phyloP scores from a whole-genome alignment of 2,113 vertebrate species.

The Pedetes capensis region DNA sequence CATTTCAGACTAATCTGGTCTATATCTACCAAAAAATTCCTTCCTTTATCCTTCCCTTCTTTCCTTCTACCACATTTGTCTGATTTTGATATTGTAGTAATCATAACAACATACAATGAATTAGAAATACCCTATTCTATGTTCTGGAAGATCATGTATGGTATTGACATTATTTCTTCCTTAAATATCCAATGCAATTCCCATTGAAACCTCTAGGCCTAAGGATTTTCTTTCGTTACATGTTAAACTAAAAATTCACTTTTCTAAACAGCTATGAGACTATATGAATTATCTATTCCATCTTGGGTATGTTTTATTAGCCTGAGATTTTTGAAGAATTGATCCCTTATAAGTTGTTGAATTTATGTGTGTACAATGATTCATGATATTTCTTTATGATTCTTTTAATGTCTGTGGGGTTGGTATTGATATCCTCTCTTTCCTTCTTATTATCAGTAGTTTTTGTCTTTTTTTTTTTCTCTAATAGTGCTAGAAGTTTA shows the following conservation, averaged over 20 bases:
- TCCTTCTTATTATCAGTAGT: background rate
- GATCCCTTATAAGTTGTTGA: background rate
- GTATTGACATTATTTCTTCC: background rate
- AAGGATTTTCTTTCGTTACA: background rate
- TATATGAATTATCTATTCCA: background rate
- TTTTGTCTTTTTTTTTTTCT: background rate
- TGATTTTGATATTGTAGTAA: background rate
- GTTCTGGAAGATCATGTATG: background rate
- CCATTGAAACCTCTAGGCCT: background rate
- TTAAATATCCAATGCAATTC: no score
- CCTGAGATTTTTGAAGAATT: background rate
- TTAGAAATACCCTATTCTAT: background rate
- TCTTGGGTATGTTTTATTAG: background rate
- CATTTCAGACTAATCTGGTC: background rate
- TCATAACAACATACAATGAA: background rate
- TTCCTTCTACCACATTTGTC: background rate
- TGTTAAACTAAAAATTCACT: background rate
- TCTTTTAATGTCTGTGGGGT: no score
- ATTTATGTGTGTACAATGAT: background rate
- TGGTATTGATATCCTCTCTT: background rate
- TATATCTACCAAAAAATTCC: background rate
- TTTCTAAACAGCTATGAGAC: background rate
- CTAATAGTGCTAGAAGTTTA: no score
- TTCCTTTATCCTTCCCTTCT: background rate
- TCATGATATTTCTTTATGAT: background rate